phyloP scores from a whole-genome alignment of 2,888 invertebrate genomes.

The Heteropelma amictum region DNA sequence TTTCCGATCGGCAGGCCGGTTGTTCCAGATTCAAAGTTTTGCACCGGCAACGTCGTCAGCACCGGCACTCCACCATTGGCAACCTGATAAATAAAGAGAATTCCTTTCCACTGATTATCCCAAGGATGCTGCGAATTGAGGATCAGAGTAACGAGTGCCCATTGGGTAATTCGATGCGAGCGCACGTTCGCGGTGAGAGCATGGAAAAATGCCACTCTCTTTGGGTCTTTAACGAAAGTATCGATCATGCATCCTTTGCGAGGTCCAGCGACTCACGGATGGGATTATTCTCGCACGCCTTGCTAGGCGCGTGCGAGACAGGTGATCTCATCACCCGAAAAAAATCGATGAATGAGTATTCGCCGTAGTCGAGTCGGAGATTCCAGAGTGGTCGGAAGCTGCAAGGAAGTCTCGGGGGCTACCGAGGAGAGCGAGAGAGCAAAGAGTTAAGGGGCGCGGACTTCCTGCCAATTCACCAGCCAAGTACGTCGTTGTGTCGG shows the following conservation, averaged over 20 bases:
- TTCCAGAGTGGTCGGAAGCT: conserved; percentile 14
- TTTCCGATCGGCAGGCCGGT: conserved; percentile 64
- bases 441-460: conserved; percentile 71
- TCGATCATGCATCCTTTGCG: conserved; percentile 30
- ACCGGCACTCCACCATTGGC: conserved; percentile 42
- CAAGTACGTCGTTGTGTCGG: conserved; percentile 67
- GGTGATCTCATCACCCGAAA: conserved; percentile 41
- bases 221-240: conserved; percentile 26
- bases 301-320: conserved; percentile 42
- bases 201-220: not conserved
- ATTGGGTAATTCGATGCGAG: no score
- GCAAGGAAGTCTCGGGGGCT: conserved; percentile 24
- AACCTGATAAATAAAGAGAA: conserved; percentile 40
- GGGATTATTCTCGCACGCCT: conserved; percentile 42
- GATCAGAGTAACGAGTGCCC: conserved; percentile 3
- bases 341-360: conserved; percentile 56
- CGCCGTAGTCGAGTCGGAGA: conserved; percentile 37
- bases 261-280: conserved; percentile 41
- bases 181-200: not conserved
- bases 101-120: not conserved
- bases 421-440: conserved; percentile 41
- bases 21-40: conserved; percentile 32
- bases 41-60: conserved; percentile 18
- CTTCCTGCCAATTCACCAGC: conserved; percentile 74
- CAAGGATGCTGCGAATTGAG: not conserved